Conservation (phyloP, 1,140 invertebrate genomes). For the Chrysopa pallens region DNA sequence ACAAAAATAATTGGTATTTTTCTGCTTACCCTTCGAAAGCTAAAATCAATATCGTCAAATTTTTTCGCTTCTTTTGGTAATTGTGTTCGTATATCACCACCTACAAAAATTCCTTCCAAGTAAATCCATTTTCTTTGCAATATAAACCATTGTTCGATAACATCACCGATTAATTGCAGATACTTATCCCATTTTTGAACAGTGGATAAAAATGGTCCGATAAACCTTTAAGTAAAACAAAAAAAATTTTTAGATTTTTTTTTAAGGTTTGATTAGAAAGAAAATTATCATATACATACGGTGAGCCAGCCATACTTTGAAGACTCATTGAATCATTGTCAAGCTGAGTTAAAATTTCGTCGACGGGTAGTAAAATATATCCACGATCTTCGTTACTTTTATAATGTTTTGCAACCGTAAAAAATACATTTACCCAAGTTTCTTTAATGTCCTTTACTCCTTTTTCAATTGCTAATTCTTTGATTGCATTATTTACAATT, state of each 20-base stretch:
- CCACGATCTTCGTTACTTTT: slow-evolving; percentile 38
- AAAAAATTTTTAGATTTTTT: slow-evolving; percentile 2
- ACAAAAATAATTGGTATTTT: slow-evolving; percentile 1
- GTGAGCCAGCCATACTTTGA: slow-evolving; percentile 77
- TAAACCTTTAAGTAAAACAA: slow-evolving; percentile 40
- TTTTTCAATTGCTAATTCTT: slow-evolving; percentile 74
- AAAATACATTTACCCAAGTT: slow-evolving; percentile 53
- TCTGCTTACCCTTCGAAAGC: slow-evolving; percentile 44
- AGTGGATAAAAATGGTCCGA: slow-evolving; percentile 62
- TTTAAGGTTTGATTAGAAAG: no score
- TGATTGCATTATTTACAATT: slow-evolving; percentile 72
- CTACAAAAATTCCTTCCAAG: slow-evolving; percentile 78
- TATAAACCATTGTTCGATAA: slow-evolving; percentile 68
- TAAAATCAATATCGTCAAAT: slow-evolving; percentile 73
- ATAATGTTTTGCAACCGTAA: slow-evolving; percentile 45
- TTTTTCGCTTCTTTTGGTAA: slow-evolving; percentile 73
- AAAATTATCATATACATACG: slow-evolving; percentile 24
- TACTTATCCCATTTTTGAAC: slow-evolving; percentile 73
- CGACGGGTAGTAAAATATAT: slow-evolving; percentile 59
- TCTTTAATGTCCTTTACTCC: slow-evolving; percentile 61
- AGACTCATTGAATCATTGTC: slow-evolving; percentile 81
- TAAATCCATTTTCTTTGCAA: slow-evolving; percentile 81
- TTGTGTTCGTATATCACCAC: slow-evolving; percentile 67
- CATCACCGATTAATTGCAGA: slow-evolving; percentile 62
- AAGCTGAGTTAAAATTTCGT: slow-evolving; percentile 60